phyloP scores from a whole-genome alignment of 1,140 invertebrate genomes.

The Triops cancriformis region DNA sequence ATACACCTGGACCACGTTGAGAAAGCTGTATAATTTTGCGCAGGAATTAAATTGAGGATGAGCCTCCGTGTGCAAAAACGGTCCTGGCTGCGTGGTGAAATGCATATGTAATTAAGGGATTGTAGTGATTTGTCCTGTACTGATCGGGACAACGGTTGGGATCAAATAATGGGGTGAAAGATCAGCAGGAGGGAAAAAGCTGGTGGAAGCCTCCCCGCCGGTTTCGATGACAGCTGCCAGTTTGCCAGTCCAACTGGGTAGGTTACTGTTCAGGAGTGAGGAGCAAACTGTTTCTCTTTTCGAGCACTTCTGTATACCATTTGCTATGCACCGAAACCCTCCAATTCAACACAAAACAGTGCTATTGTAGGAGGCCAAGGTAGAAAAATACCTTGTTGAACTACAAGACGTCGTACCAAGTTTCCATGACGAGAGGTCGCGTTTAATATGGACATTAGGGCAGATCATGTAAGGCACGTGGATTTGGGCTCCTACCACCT shows the following conservation, averaged over 20 bases:
- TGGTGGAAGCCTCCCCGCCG: slow-evolving; percentile 6
- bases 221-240: slow-evolving; percentile 12
- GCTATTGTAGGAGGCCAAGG: not conserved
- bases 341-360: not conserved
- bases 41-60: not conserved
- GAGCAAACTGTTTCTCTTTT: not conserved
- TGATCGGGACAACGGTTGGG: slow-evolving; percentile 7
- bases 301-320: not conserved
- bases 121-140: not conserved
- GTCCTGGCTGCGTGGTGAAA: not conserved
- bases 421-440: no score
- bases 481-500: not conserved
- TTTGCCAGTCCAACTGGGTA: slow-evolving; percentile 4
- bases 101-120: slow-evolving; percentile 4
- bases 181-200: slow-evolving; percentile 4
- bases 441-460: no score
- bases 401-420: no score
- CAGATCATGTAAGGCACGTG: not conserved
- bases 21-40: not conserved
- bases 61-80: not conserved
- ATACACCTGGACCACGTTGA: not conserved
- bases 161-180: slow-evolving; percentile 10
- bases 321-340: not conserved
- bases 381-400: no score
- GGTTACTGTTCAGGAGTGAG: not conserved